These are phyloP conservation scores for Anguilla anguilla DNA, from an alignment of 2,797 vertebrate species.

Conservation along the genomic window DNA sequence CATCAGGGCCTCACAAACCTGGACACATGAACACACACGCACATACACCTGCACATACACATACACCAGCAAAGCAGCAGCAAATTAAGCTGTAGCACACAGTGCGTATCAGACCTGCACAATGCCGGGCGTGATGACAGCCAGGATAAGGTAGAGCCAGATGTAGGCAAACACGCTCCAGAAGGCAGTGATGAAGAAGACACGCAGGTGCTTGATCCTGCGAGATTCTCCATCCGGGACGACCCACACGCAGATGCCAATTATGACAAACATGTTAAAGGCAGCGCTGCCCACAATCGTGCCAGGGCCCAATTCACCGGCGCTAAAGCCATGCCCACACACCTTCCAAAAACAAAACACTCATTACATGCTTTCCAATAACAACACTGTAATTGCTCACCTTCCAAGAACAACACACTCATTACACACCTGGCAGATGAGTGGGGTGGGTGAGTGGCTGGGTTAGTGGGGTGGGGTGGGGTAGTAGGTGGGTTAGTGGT, in stretches of 20 bases:
- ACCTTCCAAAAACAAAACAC: constrained; percentile 57
- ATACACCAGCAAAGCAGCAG: neutral
- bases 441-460: too few species aligned
- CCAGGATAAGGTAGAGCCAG: constrained; percentile 93
- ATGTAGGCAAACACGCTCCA: constrained; percentile 97
- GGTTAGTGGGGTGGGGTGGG: neutral
- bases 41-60: neutral
- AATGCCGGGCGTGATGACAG: constrained; percentile 87
- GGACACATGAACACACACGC: neutral
- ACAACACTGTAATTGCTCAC: neutral
- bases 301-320: constrained; percentile 86
- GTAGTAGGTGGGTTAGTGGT: neutral
- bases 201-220: constrained; percentile 88
- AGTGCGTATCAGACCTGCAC: constrained; percentile 69
- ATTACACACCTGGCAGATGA: too few species aligned
- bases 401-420: too few species aligned
- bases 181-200: constrained; percentile 90
- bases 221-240: constrained; percentile 85
- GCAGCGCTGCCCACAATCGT: constrained; percentile 95
- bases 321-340: constrained; percentile 88
- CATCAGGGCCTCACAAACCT: neutral
- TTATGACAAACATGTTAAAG: constrained; percentile 97
- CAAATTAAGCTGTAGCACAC: constrained; percentile 19
- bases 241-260: constrained; percentile 87
- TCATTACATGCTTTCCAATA: neutral